Evolutionary conservation across 2,888 invertebrate species (phyloP), one percentile per base, ranked within the genome.

Genomic region (Eilema griseolum): DNA sequence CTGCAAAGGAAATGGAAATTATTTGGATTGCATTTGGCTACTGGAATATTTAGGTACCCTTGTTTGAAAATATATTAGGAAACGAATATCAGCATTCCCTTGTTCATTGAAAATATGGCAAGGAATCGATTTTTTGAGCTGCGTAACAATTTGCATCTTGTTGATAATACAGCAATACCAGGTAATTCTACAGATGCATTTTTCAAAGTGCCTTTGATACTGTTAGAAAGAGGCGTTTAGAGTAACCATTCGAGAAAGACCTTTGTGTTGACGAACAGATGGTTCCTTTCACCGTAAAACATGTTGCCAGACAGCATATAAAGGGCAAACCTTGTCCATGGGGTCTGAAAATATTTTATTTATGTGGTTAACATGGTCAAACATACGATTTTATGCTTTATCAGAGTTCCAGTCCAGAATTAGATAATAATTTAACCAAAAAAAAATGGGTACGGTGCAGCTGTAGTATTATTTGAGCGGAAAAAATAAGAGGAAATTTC

Each of bases 261-360:
- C 76, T 81, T 64, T 76, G 79, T 26, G 78, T 82, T 76, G 80
- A 82, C 75, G 83, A 82, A 56, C 81, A 84, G 60, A 84, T 82
- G 3, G 76, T 81, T 70, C 82, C 82, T 73, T 83, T 82, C 60
- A 79, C 79, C 10, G 80, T 81, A 26, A 83, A 67, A 74, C 80
- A 77, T 74, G 67, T 52, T 33, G 77, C 77, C 56, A 80, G 79
- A 37, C 78, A 80, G 23, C 80, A 80, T 26, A 64, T 81, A 73
- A 82, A 80, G 71, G 79, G 82, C 7, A 83, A 80, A 74, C 78
- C 81, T 73, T 79, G 77, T 72, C 78, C 79, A 75, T 80, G 79
- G 79, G 78, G 79, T 0, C 69, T 82, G 0, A 82, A 84, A 20
- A 28, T 73, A 31, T 82, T 82, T 69, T 77, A 80, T 71, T 72